phyloP scores from a whole-genome alignment of 92 coral and sea anemone genomes.

The Micromussa lordhowensis region DNA sequence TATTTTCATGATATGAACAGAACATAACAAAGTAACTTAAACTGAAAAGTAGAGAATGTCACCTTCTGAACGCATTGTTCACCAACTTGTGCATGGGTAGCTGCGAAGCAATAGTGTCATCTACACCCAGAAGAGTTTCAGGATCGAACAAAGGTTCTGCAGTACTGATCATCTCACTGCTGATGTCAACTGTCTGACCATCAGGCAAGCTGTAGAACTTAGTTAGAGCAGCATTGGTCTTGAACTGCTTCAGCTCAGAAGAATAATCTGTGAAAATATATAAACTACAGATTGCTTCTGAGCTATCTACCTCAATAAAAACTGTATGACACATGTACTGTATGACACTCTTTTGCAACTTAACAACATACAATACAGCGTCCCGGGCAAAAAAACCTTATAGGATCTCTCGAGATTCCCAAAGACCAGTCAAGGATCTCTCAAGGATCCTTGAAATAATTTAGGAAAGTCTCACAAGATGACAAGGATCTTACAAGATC shows the following conservation, averaged over 20 bases:
- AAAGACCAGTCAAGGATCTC: too few species aligned
- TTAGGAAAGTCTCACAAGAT: too few species aligned
- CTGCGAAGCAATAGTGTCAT: conserved; percentile 88
- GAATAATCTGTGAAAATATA: conserved; percentile 68
- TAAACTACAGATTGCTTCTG: background rate
- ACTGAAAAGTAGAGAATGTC: background rate
- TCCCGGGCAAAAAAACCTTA: too few species aligned
- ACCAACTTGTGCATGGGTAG: conserved; percentile 83
- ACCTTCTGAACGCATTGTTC: conserved; percentile 86
- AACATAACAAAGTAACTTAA: background rate
- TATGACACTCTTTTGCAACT: too few species aligned
- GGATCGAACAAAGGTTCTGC: conserved; percentile 92
- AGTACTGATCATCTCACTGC: conserved; percentile 82
- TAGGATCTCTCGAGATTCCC: too few species aligned
- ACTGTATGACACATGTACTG: too few species aligned
- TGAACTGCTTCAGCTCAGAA: conserved; percentile 74
- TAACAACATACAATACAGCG: too few species aligned
- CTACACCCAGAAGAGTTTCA: conserved; percentile 71
- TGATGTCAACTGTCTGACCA: conserved; percentile 88
- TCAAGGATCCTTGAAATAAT: too few species aligned
- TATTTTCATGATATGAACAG: background rate
- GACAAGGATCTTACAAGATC: too few species aligned
- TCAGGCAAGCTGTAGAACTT: conserved; percentile 90
- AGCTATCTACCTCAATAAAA: background rate
- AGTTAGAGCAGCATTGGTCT: conserved; percentile 79